Evolutionary conservation across 2,797 vertebrate genomes (phyloP).

Genomic region (Sebastes reedi): DNA sequence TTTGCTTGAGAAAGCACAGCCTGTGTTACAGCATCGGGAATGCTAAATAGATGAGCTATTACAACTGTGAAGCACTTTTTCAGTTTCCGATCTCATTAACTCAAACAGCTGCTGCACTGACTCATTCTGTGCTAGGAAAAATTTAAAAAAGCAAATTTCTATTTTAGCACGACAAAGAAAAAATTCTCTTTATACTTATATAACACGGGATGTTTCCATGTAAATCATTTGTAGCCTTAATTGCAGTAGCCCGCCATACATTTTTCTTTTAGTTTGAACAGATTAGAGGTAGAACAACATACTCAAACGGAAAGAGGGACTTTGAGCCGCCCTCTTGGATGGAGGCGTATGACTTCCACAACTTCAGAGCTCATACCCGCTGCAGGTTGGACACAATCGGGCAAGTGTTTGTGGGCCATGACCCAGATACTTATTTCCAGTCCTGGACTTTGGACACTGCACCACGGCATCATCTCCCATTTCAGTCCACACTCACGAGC

Average conservation of each 20-base stretch:
- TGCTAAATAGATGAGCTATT: neutral
- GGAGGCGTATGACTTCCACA: conserved; percentile 65
- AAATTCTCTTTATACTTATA: neutral
- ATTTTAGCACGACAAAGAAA: neutral
- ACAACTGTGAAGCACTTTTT: neutral
- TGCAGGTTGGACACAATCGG: conserved; percentile 69
- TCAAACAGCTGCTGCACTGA: neutral
- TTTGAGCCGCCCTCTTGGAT: conserved; percentile 2
- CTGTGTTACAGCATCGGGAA: neutral
- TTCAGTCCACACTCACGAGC: conserved; percentile 50
- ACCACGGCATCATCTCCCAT: conserved; percentile 52
- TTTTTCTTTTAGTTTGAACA: neutral
- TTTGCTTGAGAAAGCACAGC: neutral
- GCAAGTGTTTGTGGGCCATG: conserved; percentile 75
- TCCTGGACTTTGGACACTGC: conserved; percentile 38
- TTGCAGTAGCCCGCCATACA: neutral
- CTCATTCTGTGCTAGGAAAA: neutral
- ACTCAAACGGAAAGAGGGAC: neutral
- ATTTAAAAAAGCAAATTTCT: neutral
- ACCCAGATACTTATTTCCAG: conserved; percentile 71
- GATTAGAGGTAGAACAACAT: neutral
- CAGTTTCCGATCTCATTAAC: neutral
- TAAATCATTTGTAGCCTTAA: neutral
- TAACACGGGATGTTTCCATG: neutral
- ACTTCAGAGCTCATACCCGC: conserved; percentile 48